Percentiles rank a stretch among this genome's conserved stretches.
phyloP scores from a whole-genome alignment of 2,113 vertebrate species.

The Ranitomeya imitator region DNA sequence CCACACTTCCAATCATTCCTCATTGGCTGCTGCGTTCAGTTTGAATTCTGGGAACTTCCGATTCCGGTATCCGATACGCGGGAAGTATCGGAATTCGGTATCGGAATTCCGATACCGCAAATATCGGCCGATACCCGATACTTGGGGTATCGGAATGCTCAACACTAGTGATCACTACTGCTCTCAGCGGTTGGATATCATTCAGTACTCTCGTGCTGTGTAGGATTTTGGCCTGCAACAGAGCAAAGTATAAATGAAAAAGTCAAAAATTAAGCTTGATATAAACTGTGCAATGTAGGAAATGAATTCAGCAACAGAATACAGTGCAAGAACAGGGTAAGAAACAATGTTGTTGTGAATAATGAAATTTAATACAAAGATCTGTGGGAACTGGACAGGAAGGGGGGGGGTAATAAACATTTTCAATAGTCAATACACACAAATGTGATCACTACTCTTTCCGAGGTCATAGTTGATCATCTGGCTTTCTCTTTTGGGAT shows the following conservation, averaged over 20 bases:
- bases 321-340: background rate
- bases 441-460: background rate
- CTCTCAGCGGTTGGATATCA: slow-evolving; percentile 17
- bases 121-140: too few relatives aligned
- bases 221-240: background rate
- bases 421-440: background rate
- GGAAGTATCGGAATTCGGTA: too few relatives aligned
- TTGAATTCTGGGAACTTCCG: too few relatives aligned
- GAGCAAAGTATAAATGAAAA: background rate
- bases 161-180: background rate
- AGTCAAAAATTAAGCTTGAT: slow-evolving; percentile 8
- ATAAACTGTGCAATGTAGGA: background rate
- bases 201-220: background rate
- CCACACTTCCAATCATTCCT: too few relatives aligned
- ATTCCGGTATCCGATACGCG: too few relatives aligned
- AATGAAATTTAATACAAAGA: background rate
- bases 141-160: too few relatives aligned
- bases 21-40: too few relatives aligned
- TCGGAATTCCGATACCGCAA: too few relatives aligned
- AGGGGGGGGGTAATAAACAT: background rate
- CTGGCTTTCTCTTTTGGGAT: background rate
- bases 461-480: background rate
- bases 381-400: background rate
- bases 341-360: background rate
- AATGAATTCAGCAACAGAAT: background rate